Evolutionary conservation across 53 echinoderm and acorn worm genomes (phyloP).

Genomic region (Crossaster papposus): DNA sequence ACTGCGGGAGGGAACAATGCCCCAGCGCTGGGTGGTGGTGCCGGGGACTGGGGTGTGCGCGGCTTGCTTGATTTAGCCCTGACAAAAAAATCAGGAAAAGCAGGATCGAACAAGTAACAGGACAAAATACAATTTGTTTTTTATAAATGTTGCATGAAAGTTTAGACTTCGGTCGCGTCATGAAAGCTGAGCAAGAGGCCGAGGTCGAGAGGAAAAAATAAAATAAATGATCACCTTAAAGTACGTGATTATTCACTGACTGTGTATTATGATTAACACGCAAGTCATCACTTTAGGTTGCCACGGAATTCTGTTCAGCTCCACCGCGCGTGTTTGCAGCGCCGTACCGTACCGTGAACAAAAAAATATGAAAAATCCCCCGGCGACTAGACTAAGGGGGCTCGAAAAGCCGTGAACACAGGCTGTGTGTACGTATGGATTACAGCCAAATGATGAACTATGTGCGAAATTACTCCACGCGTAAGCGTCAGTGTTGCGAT

Average conservation of each 20-base stretch:
- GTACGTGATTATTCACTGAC: constrained; percentile 23
- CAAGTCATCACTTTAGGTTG: constrained; percentile 27
- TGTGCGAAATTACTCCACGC: not conserved
- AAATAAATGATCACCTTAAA: not conserved
- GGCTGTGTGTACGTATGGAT: constrained; percentile 19
- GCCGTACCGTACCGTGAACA: not conserved
- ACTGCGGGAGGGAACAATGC: constrained; percentile 54
- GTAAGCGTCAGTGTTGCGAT: not conserved
- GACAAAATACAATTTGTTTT: not conserved
- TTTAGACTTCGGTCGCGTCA: not conserved
- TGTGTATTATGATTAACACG: constrained; percentile 32
- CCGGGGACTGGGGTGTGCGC: constrained; percentile 30
- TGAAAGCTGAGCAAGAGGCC: not conserved
- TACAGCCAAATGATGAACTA: constrained; percentile 27
- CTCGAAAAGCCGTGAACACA: constrained; percentile 7
- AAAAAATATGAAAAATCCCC: constrained; percentile 17
- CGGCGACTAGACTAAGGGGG: constrained; percentile 7
- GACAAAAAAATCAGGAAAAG: constrained; percentile 11
- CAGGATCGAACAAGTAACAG: not conserved
- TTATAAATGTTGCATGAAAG: not conserved
- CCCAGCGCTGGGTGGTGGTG: constrained; percentile 48
- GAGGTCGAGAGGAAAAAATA: not conserved
- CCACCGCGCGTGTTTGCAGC: constrained; percentile 29
- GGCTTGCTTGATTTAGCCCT: not conserved
- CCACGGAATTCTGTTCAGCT: constrained; percentile 33